A percentile compares a stretch with the other conserved stretches of the same genome.
Conservation (phyloP, 2,797 vertebrate genomes). For the Anguilla pacifica region DNA sequence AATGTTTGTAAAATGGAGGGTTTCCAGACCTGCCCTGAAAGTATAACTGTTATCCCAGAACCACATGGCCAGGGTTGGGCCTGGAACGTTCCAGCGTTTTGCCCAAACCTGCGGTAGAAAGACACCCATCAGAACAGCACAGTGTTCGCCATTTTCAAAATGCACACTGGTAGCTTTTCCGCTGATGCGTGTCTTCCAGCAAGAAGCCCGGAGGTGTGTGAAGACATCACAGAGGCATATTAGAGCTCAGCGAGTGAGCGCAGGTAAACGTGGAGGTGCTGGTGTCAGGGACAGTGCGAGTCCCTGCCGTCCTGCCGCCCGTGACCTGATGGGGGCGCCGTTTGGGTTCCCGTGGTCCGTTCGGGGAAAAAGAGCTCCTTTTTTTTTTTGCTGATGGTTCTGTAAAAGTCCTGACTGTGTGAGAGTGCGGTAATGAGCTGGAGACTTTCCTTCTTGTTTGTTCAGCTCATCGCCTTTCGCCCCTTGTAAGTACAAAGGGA, state of each 20-base stretch:
- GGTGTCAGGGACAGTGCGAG: not conserved
- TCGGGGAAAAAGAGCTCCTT: slow-evolving; percentile 24
- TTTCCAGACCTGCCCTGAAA: not conserved
- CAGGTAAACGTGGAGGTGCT: not conserved
- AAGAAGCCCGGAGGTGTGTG: not conserved
- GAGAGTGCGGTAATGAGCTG: slow-evolving; percentile 58
- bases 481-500: slow-evolving; percentile 63
- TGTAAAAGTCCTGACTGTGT: slow-evolving; percentile 57
- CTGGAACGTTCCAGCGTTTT: not conserved
- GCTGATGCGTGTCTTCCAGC: not conserved
- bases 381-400: slow-evolving; percentile 60
- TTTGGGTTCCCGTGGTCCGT: not conserved
- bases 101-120: not conserved
- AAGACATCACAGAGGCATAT: too few species aligned
- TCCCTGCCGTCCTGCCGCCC: slow-evolving; percentile 31
- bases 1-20: not conserved
- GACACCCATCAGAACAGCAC: not conserved
- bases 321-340: slow-evolving; percentile 40
- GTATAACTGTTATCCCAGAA: not conserved
- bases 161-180: not conserved
- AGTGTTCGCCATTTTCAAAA: not conserved
- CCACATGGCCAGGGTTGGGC: too few species aligned
- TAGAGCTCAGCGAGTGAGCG: not conserved
- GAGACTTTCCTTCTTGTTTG: slow-evolving; percentile 58
- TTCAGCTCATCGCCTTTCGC: slow-evolving; percentile 52